Conservation (phyloP, 2,888 invertebrate species). For the Acronicta leporina region DNA sequence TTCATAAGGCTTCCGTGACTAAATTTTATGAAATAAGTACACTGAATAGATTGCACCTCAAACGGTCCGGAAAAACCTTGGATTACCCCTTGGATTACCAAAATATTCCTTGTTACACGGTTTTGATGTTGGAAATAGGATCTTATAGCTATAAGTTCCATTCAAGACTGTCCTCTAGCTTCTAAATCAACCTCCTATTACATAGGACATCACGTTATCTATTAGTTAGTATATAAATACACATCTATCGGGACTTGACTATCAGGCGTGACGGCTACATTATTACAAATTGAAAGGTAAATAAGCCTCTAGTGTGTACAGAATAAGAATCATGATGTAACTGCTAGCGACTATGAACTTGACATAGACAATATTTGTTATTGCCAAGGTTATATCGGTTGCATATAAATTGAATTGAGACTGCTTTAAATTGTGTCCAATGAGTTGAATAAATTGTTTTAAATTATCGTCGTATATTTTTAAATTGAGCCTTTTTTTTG, state of each 20-base stretch:
- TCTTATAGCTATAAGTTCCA: too few species aligned
- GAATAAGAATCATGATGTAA: conserved; percentile 32
- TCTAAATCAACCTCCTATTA: too few species aligned
- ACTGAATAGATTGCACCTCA: too few species aligned
- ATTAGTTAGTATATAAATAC: not conserved
- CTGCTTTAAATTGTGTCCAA: conserved; percentile 3
- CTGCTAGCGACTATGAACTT: conserved; percentile 31
- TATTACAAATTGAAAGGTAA: conserved; percentile 19
- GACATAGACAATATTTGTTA: conserved; percentile 31
- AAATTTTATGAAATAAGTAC: conserved; percentile 19
- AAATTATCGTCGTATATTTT: not conserved
- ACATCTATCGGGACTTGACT: not conserved
- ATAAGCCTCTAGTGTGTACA: conserved; percentile 16
- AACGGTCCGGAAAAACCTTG: too few species aligned
- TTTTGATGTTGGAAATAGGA: too few species aligned
- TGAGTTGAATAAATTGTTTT: not conserved
- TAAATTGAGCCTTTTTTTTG: too few species aligned
- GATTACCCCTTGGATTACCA: too few species aligned
- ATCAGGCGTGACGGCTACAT: not conserved
- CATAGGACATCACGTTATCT: too few species aligned
- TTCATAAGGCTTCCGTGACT: conserved; percentile 29
- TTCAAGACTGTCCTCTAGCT: too few species aligned
- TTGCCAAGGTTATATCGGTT: conserved; percentile 26
- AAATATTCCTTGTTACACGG: too few species aligned
- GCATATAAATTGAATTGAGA: conserved; percentile 17